Base-by-base conservation (phyloP, 2,888 invertebrate genomes). In the Branchipolynoe longqiensis region DNA sequence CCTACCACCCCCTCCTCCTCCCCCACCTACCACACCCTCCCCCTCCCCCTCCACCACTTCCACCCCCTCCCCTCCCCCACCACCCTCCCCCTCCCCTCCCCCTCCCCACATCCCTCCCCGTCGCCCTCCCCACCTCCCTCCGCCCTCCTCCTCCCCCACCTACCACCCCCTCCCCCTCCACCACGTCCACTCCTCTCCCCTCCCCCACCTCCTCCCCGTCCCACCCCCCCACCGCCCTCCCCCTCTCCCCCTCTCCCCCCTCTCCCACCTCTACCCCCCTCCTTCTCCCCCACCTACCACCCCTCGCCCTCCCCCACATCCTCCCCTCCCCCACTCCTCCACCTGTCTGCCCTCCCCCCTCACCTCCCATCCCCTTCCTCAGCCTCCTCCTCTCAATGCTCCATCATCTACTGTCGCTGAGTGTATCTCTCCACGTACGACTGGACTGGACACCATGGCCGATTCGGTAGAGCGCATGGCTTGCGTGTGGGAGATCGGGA, bases 201-300 rank as follows among this genome's bases (percentile, higher is more conserved):
- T 40, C 25, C 22, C 73, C 36, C 18, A 36, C 73, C 18, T 73
- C 73, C 14, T 73, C 28, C 73, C 73, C 31, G n/a, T 12, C 73
- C 18, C 1, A 12, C 36, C 73, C 28, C 6, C 73, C 73, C 28
- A 12, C 73, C 36, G 33, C 4, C 18, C 18, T 41, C 73, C 73
- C 73, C 38, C 62, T n/a, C 73, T 40, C 22, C 31, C 36, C 38
- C 73, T 25, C 31, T 73, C 73, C 18, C 31, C 38, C 73, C 73
- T 12, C 28, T 22, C 36, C 14, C 38, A 18, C 73, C 31, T n/a
- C 36, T 36, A 8, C 12, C 18, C 18, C 38, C 73, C 38, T 22
- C 36, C 25, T 38, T n/a, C 14, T 33, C 38, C 18, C 22, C 69
- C 73, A n/a, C 3, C 14, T 33, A 36, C 73, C 38, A 56, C 12